Conservation (phyloP, 2,113 vertebrate species). For the Datnioides undecimradiatus region DNA sequence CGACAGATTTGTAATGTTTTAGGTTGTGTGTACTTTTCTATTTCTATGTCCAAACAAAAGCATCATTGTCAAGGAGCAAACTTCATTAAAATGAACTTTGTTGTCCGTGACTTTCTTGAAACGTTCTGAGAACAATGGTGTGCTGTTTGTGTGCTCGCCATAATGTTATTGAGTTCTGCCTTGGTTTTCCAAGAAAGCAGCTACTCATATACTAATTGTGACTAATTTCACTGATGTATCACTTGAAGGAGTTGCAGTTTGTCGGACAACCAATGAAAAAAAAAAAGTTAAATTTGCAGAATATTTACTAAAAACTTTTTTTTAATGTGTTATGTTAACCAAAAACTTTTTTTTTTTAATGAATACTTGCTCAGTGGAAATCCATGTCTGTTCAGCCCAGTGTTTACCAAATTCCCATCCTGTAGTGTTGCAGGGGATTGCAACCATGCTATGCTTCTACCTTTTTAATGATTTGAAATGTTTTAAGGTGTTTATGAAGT, state of each 20-base stretch:
- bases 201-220: background rate
- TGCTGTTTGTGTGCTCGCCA: background rate
- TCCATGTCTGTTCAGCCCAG: too few species aligned
- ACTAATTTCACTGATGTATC: background rate
- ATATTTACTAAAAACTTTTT: background rate
- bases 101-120: background rate
- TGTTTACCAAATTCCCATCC: background rate
- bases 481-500: background rate
- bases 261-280: background rate
- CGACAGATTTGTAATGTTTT: background rate
- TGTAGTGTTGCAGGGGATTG: background rate
- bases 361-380: too few species aligned
- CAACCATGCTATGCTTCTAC: background rate
- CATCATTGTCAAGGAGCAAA: background rate
- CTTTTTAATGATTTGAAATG: background rate
- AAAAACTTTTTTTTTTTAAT: too few species aligned
- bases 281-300: background rate
- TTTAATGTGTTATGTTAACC: background rate
- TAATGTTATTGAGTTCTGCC: background rate
- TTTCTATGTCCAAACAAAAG: background rate
- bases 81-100: background rate
- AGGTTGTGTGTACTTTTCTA: background rate
- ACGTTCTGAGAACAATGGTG: background rate
- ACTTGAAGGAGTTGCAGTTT: background rate
- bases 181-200: background rate